phyloP scores from a whole-genome alignment of 2,797 vertebrate genomes.

The Falco rusticolus region DNA sequence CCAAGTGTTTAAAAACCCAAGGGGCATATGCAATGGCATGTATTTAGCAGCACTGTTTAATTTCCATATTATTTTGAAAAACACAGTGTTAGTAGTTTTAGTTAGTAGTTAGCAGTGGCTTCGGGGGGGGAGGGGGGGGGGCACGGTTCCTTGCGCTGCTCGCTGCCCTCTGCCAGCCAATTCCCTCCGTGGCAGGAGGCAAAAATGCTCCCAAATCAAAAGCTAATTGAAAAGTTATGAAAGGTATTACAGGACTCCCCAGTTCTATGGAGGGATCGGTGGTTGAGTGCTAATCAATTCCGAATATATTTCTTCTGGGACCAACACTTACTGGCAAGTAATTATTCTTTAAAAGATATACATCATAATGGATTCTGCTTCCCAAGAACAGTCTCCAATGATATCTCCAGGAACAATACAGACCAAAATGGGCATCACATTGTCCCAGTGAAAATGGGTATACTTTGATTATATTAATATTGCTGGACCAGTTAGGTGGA shows the following conservation, averaged over 20 bases:
- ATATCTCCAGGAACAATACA: not conserved
- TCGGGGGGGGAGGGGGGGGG: not conserved
- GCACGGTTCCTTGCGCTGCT: not conserved
- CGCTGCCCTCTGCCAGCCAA: not conserved
- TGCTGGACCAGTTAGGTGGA: not conserved
- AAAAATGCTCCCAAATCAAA: not conserved
- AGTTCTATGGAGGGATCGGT: not conserved
- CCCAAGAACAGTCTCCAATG: not conserved
- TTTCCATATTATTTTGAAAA: not conserved
- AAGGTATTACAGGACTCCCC: not conserved
- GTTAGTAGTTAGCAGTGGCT: not conserved
- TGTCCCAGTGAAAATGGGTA: not conserved
- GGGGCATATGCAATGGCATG: rapidly evolving
- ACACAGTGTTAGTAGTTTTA: not conserved
- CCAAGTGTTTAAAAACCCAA: not conserved
- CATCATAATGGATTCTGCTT: slow-evolving; percentile 5
- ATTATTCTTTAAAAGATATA: slow-evolving; percentile 37
- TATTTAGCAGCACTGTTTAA: not conserved
- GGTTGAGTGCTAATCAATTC: slow-evolving; percentile 13
- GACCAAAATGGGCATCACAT: not conserved
- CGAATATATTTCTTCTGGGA: slow-evolving; percentile 37
- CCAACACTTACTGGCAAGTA: slow-evolving; percentile 12
- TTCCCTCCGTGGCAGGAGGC: not conserved
- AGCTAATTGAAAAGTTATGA: not conserved
- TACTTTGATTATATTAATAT: not conserved